Percentiles rank a stretch among this genome's conserved stretches.
Evolutionary conservation across 2,797 vertebrate genomes (phyloP).

Genomic region (Melanotaenia parkinsoni): DNA sequence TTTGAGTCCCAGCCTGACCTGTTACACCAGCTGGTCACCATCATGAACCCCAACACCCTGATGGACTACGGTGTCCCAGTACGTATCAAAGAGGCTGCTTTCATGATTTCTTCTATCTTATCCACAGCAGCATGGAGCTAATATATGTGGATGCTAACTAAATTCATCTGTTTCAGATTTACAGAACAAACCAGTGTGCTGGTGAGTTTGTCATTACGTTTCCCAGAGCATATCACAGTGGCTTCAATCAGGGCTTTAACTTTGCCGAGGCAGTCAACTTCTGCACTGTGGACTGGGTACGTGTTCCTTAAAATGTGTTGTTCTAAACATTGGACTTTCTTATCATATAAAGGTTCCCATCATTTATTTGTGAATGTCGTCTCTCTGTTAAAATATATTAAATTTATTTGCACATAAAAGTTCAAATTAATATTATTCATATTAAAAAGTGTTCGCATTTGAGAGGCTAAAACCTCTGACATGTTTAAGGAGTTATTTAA

Average conservation of each 20-base stretch:
- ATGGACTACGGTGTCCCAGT: constrained; percentile 95
- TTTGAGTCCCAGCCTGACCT: constrained; percentile 96
- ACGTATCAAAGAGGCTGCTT: constrained; percentile 51
- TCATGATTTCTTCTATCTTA: background rate
- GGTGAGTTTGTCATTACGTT: constrained; percentile 98
- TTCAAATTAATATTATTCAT: background rate
- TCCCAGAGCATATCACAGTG: constrained; percentile 96
- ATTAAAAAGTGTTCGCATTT: background rate
- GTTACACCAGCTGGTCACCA: constrained; percentile 94
- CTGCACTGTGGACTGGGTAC: constrained; percentile 97
- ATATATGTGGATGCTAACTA: background rate
- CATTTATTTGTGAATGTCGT: background rate
- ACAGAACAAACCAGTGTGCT: constrained; percentile 97
- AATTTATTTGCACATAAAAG: background rate
- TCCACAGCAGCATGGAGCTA: background rate
- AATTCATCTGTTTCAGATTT: constrained; percentile 84
- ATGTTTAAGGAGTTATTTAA: background rate
- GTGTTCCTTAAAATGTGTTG: background rate
- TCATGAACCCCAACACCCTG: constrained; percentile 97
- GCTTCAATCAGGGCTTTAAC: constrained; percentile 99
- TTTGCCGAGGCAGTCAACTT: constrained; percentile 99
- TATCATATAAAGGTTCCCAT: background rate
- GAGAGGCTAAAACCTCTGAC: background rate
- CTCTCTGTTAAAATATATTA: background rate
- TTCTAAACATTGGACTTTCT: background rate